Evolutionary conservation across 2,888 invertebrate species (phyloP).

Genomic region (Rotaria magnacalcarata): DNA sequence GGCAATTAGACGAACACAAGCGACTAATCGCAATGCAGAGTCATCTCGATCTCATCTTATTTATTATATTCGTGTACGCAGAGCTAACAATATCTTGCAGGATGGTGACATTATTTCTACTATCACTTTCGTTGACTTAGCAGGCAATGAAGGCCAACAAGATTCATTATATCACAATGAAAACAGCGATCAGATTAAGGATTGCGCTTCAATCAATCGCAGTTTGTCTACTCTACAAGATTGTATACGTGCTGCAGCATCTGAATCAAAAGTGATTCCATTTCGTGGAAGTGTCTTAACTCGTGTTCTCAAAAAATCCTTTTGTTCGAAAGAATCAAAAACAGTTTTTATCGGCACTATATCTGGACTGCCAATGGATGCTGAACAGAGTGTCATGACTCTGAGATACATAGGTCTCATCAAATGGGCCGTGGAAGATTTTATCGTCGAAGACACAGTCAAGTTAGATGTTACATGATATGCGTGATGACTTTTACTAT

Average conservation of each 20-base stretch:
- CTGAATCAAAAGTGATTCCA: background rate
- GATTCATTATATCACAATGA: background rate
- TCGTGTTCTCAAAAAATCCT: background rate
- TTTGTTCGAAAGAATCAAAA: background rate
- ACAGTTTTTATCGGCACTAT: background rate
- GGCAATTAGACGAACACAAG: background rate
- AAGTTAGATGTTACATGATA: background rate
- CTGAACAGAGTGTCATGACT: background rate
- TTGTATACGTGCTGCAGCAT: background rate
- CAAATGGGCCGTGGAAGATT: background rate
- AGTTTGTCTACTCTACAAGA: background rate
- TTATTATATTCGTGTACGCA: background rate
- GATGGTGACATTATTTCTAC: background rate
- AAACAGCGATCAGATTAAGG: background rate
- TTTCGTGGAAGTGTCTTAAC: background rate
- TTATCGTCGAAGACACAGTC: background rate
- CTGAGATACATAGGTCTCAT: background rate
- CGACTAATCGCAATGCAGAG: background rate
- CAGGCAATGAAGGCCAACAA: background rate
- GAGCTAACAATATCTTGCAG: background rate
- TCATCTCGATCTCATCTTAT: constrained; percentile 14
- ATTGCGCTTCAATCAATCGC: background rate
- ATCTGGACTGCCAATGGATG: background rate
- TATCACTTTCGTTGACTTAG: background rate
- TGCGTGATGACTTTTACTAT: background rate